Conservation (phyloP, 2,888 invertebrate species). For the Tachina fera region DNA sequence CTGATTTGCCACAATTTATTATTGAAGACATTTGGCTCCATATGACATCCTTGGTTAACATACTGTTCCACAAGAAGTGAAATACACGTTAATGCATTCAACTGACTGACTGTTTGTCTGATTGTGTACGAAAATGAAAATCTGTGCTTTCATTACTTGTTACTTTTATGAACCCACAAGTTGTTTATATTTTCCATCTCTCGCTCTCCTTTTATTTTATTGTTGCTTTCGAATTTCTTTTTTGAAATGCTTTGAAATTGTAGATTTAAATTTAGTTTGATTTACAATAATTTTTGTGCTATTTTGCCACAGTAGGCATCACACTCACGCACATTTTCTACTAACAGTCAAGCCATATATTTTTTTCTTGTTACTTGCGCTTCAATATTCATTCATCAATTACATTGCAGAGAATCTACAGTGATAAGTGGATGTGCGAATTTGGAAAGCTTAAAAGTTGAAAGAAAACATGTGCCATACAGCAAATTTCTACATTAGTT, state of each 20-base stretch:
- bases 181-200: constrained; percentile 48
- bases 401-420: constrained; percentile 30
- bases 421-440: constrained; percentile 38
- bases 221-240: constrained; percentile 14
- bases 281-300: constrained; percentile 66
- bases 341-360: constrained; percentile 41
- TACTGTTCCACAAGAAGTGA: constrained; percentile 53
- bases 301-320: constrained; percentile 68
- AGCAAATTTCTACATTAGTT: background rate
- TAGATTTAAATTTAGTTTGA: constrained; percentile 67
- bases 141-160: constrained; percentile 65
- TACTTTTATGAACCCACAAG: constrained; percentile 66
- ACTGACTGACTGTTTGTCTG: constrained; percentile 26
- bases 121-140: constrained; percentile 48
- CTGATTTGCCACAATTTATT: constrained; percentile 82
- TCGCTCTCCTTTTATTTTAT: constrained; percentile 8
- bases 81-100: background rate
- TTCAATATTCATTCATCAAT: constrained; percentile 62
- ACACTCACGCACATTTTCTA: constrained; percentile 69
- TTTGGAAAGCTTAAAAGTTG: constrained; percentile 26
- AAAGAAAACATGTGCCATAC: background rate
- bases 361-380: constrained; percentile 28
- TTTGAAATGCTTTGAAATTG: constrained; percentile 39
- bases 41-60: constrained; percentile 69
- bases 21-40: constrained; percentile 74